phyloP scores from a whole-genome alignment of 2,888 invertebrate genomes.

The Ariolimax columbianus region DNA sequence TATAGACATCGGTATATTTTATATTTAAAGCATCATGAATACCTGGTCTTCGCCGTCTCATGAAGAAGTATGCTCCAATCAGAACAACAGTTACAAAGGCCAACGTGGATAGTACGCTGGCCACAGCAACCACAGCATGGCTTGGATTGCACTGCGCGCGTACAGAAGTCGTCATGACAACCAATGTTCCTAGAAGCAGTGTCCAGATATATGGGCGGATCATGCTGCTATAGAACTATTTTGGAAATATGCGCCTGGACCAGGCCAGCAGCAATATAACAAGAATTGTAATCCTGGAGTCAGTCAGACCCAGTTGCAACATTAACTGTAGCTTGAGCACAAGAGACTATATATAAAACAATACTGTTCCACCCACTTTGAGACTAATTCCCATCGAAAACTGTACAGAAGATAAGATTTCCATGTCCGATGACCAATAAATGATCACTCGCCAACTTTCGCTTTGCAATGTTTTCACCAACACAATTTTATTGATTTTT shows the following conservation, averaged over 20 bases:
- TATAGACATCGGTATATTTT: no score
- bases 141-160: slow-evolving; percentile 53
- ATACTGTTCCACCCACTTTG: no score
- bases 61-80: slow-evolving; percentile 30
- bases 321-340: no score
- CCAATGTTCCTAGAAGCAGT: background rate
- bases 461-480: no score
- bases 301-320: no score
- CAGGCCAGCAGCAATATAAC: background rate
- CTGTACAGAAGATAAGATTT: no score
- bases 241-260: background rate
- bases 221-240: background rate
- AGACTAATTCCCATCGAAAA: no score
- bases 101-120: slow-evolving; percentile 65
- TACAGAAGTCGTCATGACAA: background rate
- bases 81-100: slow-evolving; percentile 64
- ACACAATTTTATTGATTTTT: no score
- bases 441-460: no score
- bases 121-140: slow-evolving; percentile 64
- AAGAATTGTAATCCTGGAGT: background rate
- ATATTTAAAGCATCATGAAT: no score
- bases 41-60: slow-evolving; percentile 43
- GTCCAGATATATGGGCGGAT: background rate
- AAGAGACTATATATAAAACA: no score
- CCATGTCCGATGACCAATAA: no score